Conservation (phyloP, 2,797 vertebrate species). For the Rhadinocentrus ornatus region DNA sequence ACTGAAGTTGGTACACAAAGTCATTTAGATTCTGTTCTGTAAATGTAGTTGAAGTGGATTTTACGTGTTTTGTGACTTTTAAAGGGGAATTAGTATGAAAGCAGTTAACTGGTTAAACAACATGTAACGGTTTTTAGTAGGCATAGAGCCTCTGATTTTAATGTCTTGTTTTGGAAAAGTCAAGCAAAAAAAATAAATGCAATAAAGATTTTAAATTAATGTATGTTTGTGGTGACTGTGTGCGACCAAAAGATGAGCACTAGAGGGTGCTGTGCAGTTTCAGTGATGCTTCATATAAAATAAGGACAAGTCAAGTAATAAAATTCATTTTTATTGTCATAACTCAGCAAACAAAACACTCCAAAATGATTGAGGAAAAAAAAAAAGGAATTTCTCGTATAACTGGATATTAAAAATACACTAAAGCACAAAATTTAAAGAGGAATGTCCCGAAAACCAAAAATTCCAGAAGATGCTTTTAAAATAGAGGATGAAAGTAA, state of each 20-base stretch:
- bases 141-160: constrained; percentile 58
- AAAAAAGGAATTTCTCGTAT: constrained; percentile 68
- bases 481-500: constrained; percentile 34
- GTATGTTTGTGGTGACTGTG: not conserved
- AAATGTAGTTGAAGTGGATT: constrained; percentile 41
- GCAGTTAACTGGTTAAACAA: constrained; percentile 32
- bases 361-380: constrained; percentile 80
- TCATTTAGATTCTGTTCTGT: constrained; percentile 40
- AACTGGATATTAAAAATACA: constrained; percentile 57
- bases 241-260: constrained; percentile 19
- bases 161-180: constrained; percentile 81
- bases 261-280: constrained; percentile 30
- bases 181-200: constrained; percentile 70
- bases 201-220: constrained; percentile 81
- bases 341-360: constrained; percentile 85
- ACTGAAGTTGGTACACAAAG: constrained; percentile 33
- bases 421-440: constrained; percentile 54
- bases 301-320: constrained; percentile 78
- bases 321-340: constrained; percentile 90
- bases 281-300: not conserved
- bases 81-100: constrained; percentile 59
- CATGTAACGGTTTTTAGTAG: constrained; percentile 41
- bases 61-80: constrained; percentile 50
- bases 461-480: constrained; percentile 26
- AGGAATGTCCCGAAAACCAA: constrained; percentile 65